Percentiles rank a stretch among this genome's conserved stretches.
Conservation (phyloP, 2,113 vertebrate genomes). For the Prunella fulvescens region DNA sequence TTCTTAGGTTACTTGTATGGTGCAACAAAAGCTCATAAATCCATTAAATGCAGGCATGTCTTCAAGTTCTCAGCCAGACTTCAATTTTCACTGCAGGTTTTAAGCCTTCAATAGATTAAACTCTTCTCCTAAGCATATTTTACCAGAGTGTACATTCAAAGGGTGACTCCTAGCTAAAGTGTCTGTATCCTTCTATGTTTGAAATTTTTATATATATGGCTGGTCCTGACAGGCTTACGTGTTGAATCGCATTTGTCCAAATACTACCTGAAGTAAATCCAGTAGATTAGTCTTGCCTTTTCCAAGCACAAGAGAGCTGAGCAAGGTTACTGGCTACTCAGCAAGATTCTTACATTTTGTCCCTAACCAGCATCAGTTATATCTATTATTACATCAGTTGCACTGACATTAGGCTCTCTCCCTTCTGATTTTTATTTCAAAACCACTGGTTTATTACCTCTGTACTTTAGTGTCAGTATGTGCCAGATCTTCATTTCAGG, state of each 20-base stretch:
- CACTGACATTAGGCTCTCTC: neutral
- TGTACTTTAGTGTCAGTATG: neutral
- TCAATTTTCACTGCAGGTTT: constrained; percentile 33
- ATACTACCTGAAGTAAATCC: neutral
- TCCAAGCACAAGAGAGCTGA: neutral
- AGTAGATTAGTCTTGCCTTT: neutral
- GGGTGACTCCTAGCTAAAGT: neutral
- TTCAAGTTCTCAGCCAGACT: constrained; percentile 13
- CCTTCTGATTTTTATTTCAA: neutral
- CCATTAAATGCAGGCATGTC: neutral
- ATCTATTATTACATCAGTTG: neutral
- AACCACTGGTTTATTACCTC: neutral
- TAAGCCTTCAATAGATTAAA: constrained; percentile 21
- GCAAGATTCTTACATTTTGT: neutral
- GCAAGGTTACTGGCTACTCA: neutral
- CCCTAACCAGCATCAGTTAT: neutral
- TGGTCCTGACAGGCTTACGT: neutral
- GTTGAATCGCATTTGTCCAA: neutral
- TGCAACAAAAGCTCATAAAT: constrained; percentile 37
- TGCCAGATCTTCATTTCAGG: neutral
- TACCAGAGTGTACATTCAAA: neutral
- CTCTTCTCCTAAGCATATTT: neutral
- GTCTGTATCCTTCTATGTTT: neutral
- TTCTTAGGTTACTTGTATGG: neutral
- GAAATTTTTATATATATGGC: neutral